Conservation (phyloP, 2,888 invertebrate species). For the Cephus nigrinus region DNA sequence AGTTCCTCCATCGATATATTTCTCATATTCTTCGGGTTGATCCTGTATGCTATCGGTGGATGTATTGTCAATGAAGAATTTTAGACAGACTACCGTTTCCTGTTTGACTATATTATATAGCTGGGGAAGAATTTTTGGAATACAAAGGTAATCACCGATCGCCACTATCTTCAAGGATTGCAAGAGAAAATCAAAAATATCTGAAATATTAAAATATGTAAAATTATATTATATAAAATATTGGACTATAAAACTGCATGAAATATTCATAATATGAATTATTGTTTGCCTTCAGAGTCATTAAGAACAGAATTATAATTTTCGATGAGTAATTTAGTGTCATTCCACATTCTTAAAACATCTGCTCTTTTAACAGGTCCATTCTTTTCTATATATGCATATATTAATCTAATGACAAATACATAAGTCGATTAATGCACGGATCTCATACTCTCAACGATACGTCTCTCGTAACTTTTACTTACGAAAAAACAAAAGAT, state of each 20-base stretch:
- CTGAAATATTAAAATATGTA: slow-evolving; percentile 21
- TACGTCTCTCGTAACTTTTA: slow-evolving; percentile 11
- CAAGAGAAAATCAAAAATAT: slow-evolving; percentile 40
- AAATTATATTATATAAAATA: neutral
- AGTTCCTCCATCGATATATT: neutral
- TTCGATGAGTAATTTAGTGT: slow-evolving; percentile 19
- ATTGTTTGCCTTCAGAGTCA: slow-evolving; percentile 19
- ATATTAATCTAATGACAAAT: slow-evolving; percentile 31
- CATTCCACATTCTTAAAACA: slow-evolving; percentile 32
- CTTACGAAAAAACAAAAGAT: slow-evolving; percentile 37
- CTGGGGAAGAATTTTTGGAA: slow-evolving; percentile 28
- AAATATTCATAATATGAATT: neutral
- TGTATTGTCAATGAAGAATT: slow-evolving; percentile 11
- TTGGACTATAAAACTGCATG: neutral
- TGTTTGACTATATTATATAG: slow-evolving; percentile 15
- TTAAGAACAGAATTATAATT: slow-evolving; percentile 24
- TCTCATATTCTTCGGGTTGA: neutral
- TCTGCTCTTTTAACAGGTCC: slow-evolving; percentile 27
- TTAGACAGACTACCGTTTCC: slow-evolving; percentile 15
- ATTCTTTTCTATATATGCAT: slow-evolving; percentile 34
- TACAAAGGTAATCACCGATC: slow-evolving; percentile 33
- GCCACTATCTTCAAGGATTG: slow-evolving; percentile 35
- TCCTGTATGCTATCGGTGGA: neutral
- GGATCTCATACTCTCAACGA: neutral
- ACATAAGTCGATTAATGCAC: neutral